A percentile compares a stretch with the other conserved stretches of the same genome.
Conservation (phyloP, 2,113 vertebrate species). For the Poeciliopsis retropinna region DNA sequence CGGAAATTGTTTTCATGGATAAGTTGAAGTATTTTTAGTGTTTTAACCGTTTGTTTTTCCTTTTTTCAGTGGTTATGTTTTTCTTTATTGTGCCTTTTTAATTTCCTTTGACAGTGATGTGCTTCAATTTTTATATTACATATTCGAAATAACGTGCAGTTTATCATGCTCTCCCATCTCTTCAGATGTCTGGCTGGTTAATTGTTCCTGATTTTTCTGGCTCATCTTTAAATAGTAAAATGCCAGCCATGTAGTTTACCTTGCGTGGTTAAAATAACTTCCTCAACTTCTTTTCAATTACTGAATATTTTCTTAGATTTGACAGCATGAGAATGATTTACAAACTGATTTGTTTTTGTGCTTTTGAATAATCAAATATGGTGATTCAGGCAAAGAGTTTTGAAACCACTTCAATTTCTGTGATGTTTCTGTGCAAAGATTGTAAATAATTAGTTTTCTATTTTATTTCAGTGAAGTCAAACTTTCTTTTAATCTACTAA, state of each 20-base stretch:
- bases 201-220: background rate
- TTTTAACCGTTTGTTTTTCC: slow-evolving; percentile 52
- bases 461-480: too few relatives aligned
- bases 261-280: background rate
- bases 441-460: too few relatives aligned
- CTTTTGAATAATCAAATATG: slow-evolving; percentile 37
- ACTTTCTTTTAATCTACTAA: too few relatives aligned
- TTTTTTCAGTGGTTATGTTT: slow-evolving; percentile 18
- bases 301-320: background rate
- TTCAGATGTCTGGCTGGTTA: slow-evolving; percentile 10
- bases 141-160: slow-evolving; percentile 14
- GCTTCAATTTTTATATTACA: slow-evolving; percentile 25
- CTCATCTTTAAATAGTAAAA: slow-evolving; percentile 3
- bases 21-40: slow-evolving; percentile 45
- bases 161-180: slow-evolving; percentile 14
- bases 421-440: too few relatives aligned
- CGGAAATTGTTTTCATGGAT: slow-evolving; percentile 56
- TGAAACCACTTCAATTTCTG: background rate
- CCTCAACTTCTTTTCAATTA: background rate
- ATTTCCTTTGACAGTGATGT: slow-evolving; percentile 29
- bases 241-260: background rate
- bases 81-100: slow-evolving; percentile 12
- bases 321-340: slow-evolving; percentile 8
- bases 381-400: slow-evolving; percentile 8
- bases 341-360: slow-evolving; percentile 16